Evolutionary conservation across 2,113 vertebrate genomes (phyloP), one percentile per base, ranked within the genome.

Genomic region (Hippopotamus amphibius): DNA sequence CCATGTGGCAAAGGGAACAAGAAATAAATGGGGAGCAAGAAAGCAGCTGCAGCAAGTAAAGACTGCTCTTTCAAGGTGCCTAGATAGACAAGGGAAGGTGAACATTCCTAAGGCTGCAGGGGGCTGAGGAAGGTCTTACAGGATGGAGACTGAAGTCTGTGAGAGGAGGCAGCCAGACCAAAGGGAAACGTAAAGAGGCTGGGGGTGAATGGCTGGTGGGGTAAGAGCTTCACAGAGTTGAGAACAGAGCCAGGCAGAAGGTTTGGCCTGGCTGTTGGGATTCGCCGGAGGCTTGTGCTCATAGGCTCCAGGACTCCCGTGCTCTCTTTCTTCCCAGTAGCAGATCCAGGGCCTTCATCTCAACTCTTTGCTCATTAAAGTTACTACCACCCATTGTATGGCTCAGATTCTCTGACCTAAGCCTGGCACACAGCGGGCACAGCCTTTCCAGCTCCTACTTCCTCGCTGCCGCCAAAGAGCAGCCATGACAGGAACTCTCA

Each of bases 231-330:
- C 12, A 63, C 4, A 30, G 76, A 50, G 16, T 21, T 2, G 26
- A 79, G 69, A 26, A 33, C 14, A 30, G 19, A 55, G 4, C n/a
- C 7, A 11, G 59, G 21, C 26, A 41, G 13, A 59, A n/a, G 50
- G 61, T 43, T 15, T 63, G 41, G 86, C 72, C 71, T n/a, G 19
- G 55, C 6, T 26, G 7, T 30, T 46, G n/a, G 28, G 57, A 76
- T 17, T 14, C 1, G 0, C 48, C 16, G 0, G 15, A 48, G 28
- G 6, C 46, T n/a, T 21, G n/a, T 28, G 28, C 14, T 2, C 19
- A 19, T 6, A 57, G 46, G 61, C 71, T 74, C 26, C 17, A 89
- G 43, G 80, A n/a, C 21, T 8, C 21, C 68, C 14, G 6, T 0
- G 13, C n/a, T 53, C n/a, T 24, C 71, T 50, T 63, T 71, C 61